Evolutionary conservation across 2,797 vertebrate genomes (phyloP).

Genomic region (Chrysocyon brachyurus): DNA sequence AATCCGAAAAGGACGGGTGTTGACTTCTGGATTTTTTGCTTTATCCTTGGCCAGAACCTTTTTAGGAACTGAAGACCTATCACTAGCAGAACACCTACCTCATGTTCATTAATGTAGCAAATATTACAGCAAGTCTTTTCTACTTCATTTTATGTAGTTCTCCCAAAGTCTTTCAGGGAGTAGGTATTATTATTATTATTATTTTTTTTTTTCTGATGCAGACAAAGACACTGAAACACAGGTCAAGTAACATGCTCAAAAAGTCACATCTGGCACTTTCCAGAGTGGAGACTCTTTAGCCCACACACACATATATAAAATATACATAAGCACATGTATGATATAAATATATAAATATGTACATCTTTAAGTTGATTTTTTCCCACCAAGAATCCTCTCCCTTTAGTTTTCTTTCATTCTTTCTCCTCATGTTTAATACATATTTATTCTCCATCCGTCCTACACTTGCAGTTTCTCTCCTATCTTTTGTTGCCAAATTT

Average conservation of each 20-base stretch:
- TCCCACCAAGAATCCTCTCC: neutral
- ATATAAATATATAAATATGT: neutral
- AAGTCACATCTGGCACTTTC: neutral
- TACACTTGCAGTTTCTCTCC: neutral
- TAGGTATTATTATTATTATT: neutral
- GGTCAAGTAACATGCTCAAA: neutral
- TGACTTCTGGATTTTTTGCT: neutral
- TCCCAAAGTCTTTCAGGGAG: neutral
- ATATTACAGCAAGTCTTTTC: neutral
- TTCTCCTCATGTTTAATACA: neutral
- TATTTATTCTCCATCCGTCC: neutral
- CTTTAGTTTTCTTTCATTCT: neutral
- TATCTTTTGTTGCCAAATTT: neutral
- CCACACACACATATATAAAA: neutral
- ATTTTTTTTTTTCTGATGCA: neutral
- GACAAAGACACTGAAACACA: neutral
- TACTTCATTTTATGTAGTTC: slow-evolving; percentile 11
- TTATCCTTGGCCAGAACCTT: neutral
- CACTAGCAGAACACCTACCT: neutral
- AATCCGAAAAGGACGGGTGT: neutral
- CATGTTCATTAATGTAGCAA: neutral
- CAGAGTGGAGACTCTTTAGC: neutral
- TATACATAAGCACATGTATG: neutral
- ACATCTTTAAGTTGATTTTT: neutral
- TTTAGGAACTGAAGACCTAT: slow-evolving; percentile 28